A percentile compares a stretch with the other conserved stretches of the same genome.
Evolutionary conservation across 2,797 vertebrate species (phyloP).

Genomic region (Lepidocolaptes lacrymiger): DNA sequence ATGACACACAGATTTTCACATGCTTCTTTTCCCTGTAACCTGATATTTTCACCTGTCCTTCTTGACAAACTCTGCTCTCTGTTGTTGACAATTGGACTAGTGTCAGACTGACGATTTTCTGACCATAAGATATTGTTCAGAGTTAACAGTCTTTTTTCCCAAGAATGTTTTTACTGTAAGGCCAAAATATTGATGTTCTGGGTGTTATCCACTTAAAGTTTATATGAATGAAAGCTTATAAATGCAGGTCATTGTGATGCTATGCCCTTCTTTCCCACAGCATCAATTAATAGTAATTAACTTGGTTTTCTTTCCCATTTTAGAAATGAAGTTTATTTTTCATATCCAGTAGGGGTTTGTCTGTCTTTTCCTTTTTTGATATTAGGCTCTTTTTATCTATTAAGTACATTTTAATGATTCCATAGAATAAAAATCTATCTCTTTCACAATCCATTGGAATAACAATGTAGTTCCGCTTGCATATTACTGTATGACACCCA

Average conservation of each 20-base stretch:
- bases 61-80: neutral
- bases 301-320: neutral
- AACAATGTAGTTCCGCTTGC: neutral
- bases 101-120: slow-evolving; percentile 1
- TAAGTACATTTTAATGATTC: neutral
- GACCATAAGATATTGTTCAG: neutral
- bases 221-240: slow-evolving; percentile 8
- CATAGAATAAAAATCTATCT: neutral
- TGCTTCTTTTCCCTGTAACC: slow-evolving; percentile 47
- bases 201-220: slow-evolving; percentile 18
- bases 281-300: neutral
- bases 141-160: neutral
- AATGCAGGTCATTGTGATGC: neutral
- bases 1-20: slow-evolving; percentile 4
- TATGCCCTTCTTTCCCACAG: neutral
- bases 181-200: slow-evolving; percentile 45
- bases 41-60: slow-evolving; percentile 70
- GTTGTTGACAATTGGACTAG: slow-evolving; percentile 30
- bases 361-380: neutral
- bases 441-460: neutral
- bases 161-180: neutral
- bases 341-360: neutral
- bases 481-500: neutral
- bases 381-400: neutral
- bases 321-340: neutral